A percentile compares a stretch with the other conserved stretches of the same genome.
These are phyloP conservation scores for Cyclophora punctaria DNA, from an alignment of 2,888 invertebrate genomes.

Conservation along the genomic window DNA sequence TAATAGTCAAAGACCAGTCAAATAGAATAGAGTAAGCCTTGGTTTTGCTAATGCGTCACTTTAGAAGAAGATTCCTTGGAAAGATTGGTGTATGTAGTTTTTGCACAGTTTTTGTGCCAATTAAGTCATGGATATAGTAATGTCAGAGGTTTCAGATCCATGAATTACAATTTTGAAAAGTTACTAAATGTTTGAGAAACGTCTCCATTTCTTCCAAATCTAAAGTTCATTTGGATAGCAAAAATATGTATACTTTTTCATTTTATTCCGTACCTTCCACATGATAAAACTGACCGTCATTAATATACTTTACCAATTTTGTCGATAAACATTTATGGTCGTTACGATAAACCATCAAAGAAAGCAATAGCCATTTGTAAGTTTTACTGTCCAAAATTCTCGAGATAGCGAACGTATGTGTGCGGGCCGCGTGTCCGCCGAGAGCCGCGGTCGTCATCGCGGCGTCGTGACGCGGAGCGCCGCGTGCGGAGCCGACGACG, in stretches of 20 bases:
- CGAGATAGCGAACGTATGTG: constrained; percentile 41
- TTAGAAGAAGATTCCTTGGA: too few relatives aligned
- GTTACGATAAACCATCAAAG: constrained; percentile 23
- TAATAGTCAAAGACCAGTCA: too few relatives aligned
- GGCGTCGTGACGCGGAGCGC: constrained; percentile 31
- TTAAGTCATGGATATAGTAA: too few relatives aligned
- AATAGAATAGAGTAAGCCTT: too few relatives aligned
- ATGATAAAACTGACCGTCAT: constrained; percentile 4
- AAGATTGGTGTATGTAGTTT: too few relatives aligned
- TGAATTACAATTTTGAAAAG: too few relatives aligned
- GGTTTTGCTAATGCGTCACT: too few relatives aligned
- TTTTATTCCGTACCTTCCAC: constrained; percentile 3
- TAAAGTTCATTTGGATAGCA: too few relatives aligned
- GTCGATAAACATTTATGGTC: constrained; percentile 7
- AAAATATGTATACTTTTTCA: neutral
- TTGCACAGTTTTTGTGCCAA: too few relatives aligned
- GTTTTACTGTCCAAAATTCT: constrained; percentile 29
- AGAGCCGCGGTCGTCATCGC: constrained; percentile 4
- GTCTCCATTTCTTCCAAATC: too few relatives aligned
- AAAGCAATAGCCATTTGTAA: constrained; percentile 22
- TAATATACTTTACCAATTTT: constrained; percentile 3
- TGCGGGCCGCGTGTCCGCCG: constrained; percentile 41
- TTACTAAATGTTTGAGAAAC: too few relatives aligned
- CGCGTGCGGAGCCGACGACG: constrained; percentile 36
- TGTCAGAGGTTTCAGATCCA: too few relatives aligned